These are phyloP conservation scores for Cecropterus lyciades DNA, from an alignment of 1,140 invertebrate genomes.

Conservation along the genomic window DNA sequence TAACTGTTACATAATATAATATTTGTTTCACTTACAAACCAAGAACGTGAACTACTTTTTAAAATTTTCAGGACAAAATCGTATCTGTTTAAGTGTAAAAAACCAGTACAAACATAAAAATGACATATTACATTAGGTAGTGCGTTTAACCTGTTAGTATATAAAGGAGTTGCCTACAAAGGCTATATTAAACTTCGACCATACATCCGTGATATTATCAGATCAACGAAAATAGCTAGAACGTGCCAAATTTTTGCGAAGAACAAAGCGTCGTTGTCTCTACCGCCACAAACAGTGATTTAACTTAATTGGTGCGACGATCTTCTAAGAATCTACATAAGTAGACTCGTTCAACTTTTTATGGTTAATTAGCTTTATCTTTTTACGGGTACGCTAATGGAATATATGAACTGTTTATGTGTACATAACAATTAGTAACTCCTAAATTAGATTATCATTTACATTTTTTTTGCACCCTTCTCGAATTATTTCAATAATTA, in stretches of 20 bases:
- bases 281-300: conserved; percentile 31
- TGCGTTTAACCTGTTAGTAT: too few relatives aligned
- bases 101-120: too few relatives aligned
- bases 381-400: conserved; percentile 17
- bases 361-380: conserved; percentile 40
- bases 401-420: conserved; percentile 11
- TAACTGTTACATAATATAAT: too few relatives aligned
- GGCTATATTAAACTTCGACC: conserved; percentile 13
- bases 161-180: too few relatives aligned
- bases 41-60: too few relatives aligned
- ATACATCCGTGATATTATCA: conserved; percentile 37
- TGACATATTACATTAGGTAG: too few relatives aligned
- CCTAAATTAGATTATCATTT: not conserved
- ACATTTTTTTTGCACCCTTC: not conserved
- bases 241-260: conserved; percentile 46
- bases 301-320: conserved; percentile 45
- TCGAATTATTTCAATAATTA: too few relatives aligned
- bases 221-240: conserved; percentile 42
- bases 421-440: not conserved
- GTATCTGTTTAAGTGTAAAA: too few relatives aligned
- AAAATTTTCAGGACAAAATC: too few relatives aligned
- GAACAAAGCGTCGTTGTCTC: conserved; percentile 46
- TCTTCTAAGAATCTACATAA: conserved; percentile 41
- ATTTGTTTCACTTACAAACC: too few relatives aligned
- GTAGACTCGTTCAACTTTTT: conserved; percentile 41